Conservation (phyloP, 2,797 vertebrate genomes). For the Kryptolebias ocellatus region DNA sequence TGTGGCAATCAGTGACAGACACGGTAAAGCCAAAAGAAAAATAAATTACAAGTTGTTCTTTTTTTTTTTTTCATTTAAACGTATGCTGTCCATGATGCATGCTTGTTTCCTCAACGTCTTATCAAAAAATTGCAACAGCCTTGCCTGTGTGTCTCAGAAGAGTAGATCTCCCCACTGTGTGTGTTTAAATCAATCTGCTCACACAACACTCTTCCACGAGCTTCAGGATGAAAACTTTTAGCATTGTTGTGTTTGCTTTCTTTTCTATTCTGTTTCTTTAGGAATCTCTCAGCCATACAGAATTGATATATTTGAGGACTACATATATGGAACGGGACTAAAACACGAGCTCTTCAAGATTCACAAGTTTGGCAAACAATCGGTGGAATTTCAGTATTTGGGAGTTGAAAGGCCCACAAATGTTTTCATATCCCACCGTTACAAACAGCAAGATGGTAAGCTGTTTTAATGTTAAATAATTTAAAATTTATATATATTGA, state of each 20-base stretch:
- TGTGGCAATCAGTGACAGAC: conserved; percentile 89
- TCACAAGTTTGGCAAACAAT: conserved; percentile 90
- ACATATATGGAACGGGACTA: conserved; percentile 94
- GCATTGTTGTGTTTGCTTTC: conserved; percentile 6
- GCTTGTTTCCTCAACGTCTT: conserved; percentile 35
- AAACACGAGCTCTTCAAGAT: conserved; percentile 93
- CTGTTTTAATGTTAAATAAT: conserved; percentile 16
- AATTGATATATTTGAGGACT: conserved; percentile 97
- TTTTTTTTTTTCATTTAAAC: conserved; percentile 22
- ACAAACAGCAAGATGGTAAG: conserved; percentile 95
- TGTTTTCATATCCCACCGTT: conserved; percentile 91
- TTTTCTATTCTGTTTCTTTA: conserved; percentile 64
- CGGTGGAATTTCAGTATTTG: conserved; percentile 86
- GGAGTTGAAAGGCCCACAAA: conserved; percentile 92
- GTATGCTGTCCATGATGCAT: conserved; percentile 12
- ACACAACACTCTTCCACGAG: conserved; percentile 7
- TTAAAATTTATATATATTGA: neutral
- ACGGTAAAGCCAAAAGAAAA: conserved; percentile 82
- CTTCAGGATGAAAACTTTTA: conserved; percentile 16
- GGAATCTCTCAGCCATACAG: conserved; percentile 94
- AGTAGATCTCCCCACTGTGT: conserved; percentile 12
- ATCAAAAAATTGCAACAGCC: conserved; percentile 44
- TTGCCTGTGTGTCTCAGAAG: conserved; percentile 25
- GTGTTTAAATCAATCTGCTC: conserved; percentile 23
- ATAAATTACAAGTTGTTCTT: conserved; percentile 20